phyloP scores from a whole-genome alignment of 2,113 vertebrate genomes.

The Arizona elegans region DNA sequence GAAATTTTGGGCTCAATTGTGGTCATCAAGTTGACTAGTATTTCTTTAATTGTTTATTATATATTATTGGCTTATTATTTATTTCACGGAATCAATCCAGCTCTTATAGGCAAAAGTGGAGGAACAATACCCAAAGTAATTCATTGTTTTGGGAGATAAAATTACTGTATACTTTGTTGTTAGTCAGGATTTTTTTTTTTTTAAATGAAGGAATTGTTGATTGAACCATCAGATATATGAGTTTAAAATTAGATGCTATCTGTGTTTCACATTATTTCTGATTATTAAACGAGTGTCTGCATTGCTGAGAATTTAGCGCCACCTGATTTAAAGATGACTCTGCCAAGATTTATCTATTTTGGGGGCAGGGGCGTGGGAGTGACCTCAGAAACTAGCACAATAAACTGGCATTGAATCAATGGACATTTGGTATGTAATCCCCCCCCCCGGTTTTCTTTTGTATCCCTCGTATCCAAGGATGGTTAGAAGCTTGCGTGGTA shows the following conservation, averaged over 20 bases:
- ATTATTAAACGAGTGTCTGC: conserved; percentile 1
- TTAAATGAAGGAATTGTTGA: not conserved
- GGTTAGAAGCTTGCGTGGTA: fast-evolving
- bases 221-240: conserved; percentile 19
- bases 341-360: not conserved
- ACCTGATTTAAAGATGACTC: not conserved
- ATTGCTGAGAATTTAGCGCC: not conserved
- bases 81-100: conserved; percentile 12
- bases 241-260: conserved; percentile 40
- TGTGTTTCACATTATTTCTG: conserved; percentile 27
- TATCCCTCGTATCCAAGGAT: too few species aligned
- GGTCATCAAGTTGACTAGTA: not conserved
- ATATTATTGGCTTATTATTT: not conserved
- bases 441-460: not conserved
- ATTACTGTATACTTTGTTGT: conserved; percentile 1
- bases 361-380: not conserved
- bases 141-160: conserved; percentile 1
- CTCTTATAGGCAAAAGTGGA: not conserved
- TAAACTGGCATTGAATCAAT: not conserved
- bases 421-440: not conserved
- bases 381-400: not conserved
- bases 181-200: conserved; percentile 28
- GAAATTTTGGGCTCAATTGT: too few species aligned
- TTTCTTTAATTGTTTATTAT: not conserved
- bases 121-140: not conserved